Evolutionary conservation across 2,113 vertebrate species (phyloP).

Genomic region (Mustela lutreola): DNA sequence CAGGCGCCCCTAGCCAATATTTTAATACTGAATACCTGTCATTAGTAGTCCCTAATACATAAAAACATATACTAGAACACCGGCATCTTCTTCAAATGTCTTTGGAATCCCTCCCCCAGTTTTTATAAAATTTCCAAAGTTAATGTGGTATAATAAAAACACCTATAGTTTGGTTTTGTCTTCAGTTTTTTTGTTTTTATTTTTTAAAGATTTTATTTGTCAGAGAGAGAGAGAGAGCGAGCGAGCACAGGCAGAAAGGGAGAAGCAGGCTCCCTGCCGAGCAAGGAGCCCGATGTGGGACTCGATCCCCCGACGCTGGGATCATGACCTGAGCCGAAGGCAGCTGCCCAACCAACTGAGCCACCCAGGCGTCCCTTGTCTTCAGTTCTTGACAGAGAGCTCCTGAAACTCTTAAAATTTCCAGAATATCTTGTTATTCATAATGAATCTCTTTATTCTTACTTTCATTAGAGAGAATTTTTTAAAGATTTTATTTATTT

Average conservation of each 20-base stretch:
- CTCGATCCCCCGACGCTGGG: too few species aligned
- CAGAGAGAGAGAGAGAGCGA: too few species aligned
- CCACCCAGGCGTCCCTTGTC: background rate
- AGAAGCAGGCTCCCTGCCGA: too few species aligned
- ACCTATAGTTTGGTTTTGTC: background rate
- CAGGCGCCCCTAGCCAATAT: background rate
- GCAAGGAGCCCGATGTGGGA: too few species aligned
- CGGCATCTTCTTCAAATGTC: background rate
- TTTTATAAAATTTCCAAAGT: conserved; percentile 9
- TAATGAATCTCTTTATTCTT: too few species aligned
- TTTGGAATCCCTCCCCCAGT: background rate
- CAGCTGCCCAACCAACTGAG: too few species aligned
- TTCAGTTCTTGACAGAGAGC: background rate
- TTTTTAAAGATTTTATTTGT: too few species aligned
- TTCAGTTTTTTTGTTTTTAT: background rate
- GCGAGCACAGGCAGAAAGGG: too few species aligned
- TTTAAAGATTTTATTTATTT: background rate
- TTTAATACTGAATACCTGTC: conserved; percentile 49
- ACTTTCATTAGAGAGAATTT: background rate
- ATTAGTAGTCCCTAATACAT: background rate
- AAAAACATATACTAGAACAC: background rate
- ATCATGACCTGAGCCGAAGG: too few species aligned
- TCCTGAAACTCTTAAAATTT: background rate
- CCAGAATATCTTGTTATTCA: background rate
- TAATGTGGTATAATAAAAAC: too few species aligned